phyloP scores from a whole-genome alignment of 2,888 invertebrate genomes.

The Rhorus exstirpatorius region DNA sequence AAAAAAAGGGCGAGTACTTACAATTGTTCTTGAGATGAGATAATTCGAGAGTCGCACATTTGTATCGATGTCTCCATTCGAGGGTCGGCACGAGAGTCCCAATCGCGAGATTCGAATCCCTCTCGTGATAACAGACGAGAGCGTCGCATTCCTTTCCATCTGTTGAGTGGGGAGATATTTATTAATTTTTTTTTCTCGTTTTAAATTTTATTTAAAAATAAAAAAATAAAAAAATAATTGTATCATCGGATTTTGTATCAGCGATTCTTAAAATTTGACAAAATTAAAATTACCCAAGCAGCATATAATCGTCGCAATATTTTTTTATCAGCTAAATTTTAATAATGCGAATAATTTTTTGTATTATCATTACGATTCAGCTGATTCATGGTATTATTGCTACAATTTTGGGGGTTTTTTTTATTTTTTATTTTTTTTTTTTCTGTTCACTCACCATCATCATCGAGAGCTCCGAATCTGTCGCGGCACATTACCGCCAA shows the following conservation, averaged over 20 bases:
- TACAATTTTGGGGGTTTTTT: too few relatives aligned
- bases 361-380: too few relatives aligned
- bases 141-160: slow-evolving; percentile 89
- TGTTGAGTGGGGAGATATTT: slow-evolving; percentile 69
- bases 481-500: slow-evolving; percentile 87
- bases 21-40: slow-evolving; percentile 87
- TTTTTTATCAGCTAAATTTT: too few relatives aligned
- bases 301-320: too few relatives aligned
- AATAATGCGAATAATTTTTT: too few relatives aligned
- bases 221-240: too few relatives aligned
- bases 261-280: too few relatives aligned
- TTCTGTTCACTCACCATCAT: slow-evolving; percentile 82
- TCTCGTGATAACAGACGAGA: slow-evolving; percentile 89
- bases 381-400: too few relatives aligned
- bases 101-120: slow-evolving; percentile 89
- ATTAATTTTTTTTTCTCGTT: neutral
- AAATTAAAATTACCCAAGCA: too few relatives aligned
- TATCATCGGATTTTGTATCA: neutral
- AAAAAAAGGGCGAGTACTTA: slow-evolving; percentile 81
- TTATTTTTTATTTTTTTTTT: neutral
- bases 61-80: slow-evolving; percentile 89
- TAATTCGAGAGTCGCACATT: slow-evolving; percentile 88
- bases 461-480: slow-evolving; percentile 86
- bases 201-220: too few relatives aligned
- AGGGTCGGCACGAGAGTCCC: slow-evolving; percentile 89